Evolutionary conservation across 2,113 vertebrate species (phyloP).

Genomic region (Indicator maculatus): DNA sequence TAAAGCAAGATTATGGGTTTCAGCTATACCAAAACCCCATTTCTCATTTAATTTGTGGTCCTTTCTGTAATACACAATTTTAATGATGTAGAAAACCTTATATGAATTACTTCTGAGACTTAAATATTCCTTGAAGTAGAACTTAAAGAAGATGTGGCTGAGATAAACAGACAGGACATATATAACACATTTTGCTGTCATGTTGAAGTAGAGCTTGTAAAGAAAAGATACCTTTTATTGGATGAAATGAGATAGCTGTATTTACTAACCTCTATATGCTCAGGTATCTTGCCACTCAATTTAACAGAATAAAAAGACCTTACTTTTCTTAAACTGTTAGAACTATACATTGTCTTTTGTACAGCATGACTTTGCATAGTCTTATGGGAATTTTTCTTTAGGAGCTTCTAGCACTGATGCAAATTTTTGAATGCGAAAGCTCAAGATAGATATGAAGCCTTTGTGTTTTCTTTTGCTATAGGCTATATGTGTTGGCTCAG

Average conservation of each 20-base stretch:
- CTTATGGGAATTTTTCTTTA: not conserved
- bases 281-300: not conserved
- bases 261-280: not conserved
- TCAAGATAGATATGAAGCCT: not conserved
- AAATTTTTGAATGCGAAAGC: not conserved
- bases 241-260: not conserved
- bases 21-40: not conserved
- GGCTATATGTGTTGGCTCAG: constrained; percentile 96
- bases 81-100: not conserved
- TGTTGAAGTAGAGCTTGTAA: not conserved
- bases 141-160: not conserved
- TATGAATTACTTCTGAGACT: not conserved
- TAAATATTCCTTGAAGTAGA: not conserved
- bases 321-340: not conserved
- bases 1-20: constrained; percentile 4
- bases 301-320: not conserved
- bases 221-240: not conserved
- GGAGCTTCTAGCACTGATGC: not conserved
- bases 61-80: not conserved
- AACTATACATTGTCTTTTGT: not conserved
- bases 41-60: constrained; percentile 7
- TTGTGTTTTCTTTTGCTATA: constrained; percentile 56
- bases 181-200: not conserved
- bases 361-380: not conserved
- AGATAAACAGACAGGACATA: not conserved